A percentile compares a stretch with the other conserved stretches of the same genome.
phyloP scores from a whole-genome alignment of 2,888 invertebrate species.

The Andrena camellia region DNA sequence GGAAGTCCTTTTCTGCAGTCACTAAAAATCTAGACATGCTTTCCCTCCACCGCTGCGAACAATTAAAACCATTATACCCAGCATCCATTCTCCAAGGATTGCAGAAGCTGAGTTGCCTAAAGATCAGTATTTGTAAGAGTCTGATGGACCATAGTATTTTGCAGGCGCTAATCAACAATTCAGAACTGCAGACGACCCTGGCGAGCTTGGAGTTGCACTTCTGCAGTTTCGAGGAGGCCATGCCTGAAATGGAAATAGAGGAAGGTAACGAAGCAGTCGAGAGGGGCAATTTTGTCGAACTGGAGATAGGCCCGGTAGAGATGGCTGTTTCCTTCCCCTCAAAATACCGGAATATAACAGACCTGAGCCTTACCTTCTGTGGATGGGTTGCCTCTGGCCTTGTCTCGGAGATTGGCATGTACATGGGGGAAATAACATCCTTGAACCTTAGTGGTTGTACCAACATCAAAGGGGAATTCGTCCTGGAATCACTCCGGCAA shows the following conservation, averaged over 20 bases:
- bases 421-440: neutral
- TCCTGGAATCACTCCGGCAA: neutral
- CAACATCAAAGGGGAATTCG: neutral
- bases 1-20: neutral
- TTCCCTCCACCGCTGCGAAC: too few relatives aligned
- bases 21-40: neutral
- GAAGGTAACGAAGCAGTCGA: neutral
- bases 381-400: neutral
- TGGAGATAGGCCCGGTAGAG: neutral
- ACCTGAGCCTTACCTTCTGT: neutral
- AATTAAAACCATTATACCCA: too few relatives aligned
- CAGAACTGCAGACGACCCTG: too few relatives aligned
- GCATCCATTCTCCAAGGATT: neutral
- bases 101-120: neutral
- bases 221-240: neutral
- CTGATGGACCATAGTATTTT: neutral
- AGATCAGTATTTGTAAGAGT: neutral
- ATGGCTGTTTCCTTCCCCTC: neutral
- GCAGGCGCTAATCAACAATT: neutral
- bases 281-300: neutral
- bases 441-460: neutral
- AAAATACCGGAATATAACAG: neutral
- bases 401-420: neutral
- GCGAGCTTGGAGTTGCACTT: too few relatives aligned
- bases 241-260: neutral